These are phyloP conservation scores for Peromyscus melanophrys DNA, from an alignment of 2,797 vertebrate species.

Conservation along the genomic window DNA sequence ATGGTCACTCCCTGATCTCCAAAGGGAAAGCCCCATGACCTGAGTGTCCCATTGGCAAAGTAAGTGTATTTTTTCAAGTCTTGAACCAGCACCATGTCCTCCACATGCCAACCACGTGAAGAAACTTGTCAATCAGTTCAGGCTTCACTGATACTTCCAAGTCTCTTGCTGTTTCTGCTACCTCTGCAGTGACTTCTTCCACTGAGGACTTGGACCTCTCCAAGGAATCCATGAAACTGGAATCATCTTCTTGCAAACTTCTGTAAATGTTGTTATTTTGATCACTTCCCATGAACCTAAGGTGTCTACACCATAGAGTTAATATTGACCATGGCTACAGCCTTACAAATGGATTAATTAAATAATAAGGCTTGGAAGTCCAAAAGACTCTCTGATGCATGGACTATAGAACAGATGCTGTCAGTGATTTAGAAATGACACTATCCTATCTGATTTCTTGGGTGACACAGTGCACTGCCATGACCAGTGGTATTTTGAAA, in stretches of 20 bases:
- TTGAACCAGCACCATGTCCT: neutral
- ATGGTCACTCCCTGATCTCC: neutral
- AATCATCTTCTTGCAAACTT: neutral
- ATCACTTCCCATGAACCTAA: neutral
- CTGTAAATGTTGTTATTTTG: neutral
- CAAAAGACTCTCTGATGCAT: neutral
- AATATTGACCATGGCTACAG: neutral
- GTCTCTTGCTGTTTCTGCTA: neutral
- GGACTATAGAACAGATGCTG: neutral
- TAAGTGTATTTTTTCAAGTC: neutral
- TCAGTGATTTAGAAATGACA: neutral
- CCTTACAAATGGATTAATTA: neutral
- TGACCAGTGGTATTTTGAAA: neutral
- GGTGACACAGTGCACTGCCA: neutral
- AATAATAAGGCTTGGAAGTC: neutral
- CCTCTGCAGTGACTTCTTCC: neutral
- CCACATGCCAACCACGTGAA: neutral
- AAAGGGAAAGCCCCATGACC: neutral
- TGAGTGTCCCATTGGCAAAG: neutral
- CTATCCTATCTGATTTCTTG: neutral
- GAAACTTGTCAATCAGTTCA: neutral
- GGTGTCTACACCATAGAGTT: neutral
- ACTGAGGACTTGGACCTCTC: neutral
- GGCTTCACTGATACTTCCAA: neutral
- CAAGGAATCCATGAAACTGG: neutral